A percentile compares a stretch with the other conserved stretches of the same genome.
Evolutionary conservation across 2,888 invertebrate species (phyloP).

Genomic region (Microctonus brassicae): DNA sequence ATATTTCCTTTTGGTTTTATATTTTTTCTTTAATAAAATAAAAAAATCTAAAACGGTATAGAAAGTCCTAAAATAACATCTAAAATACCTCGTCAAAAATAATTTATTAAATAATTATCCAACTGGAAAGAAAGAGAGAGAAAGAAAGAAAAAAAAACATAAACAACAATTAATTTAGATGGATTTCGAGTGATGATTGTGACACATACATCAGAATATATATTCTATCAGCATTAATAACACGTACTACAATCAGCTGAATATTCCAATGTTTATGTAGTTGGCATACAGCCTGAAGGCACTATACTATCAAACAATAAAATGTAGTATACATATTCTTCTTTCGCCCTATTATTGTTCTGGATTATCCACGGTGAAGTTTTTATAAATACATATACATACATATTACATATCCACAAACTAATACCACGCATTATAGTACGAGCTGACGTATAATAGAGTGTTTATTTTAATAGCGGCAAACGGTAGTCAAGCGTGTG

Average conservation of each 20-base stretch:
- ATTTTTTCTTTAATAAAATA: too few species aligned
- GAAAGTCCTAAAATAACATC: too few species aligned
- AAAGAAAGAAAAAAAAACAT: background rate
- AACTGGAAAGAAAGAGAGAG: background rate
- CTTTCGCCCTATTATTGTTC: slow-evolving; percentile 58
- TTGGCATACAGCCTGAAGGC: slow-evolving; percentile 51
- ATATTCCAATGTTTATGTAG: slow-evolving; percentile 50
- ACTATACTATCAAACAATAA: slow-evolving; percentile 34
- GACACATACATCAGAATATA: slow-evolving; percentile 32
- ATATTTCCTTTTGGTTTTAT: too few species aligned
- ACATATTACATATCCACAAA: slow-evolving; percentile 41
- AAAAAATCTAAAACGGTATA: too few species aligned
- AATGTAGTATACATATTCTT: too few species aligned
- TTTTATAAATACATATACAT: slow-evolving; percentile 37
- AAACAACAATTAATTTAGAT: background rate
- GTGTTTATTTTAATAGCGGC: slow-evolving; percentile 65
- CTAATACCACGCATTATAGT: slow-evolving; percentile 57
- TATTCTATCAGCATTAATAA: background rate
- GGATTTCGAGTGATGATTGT: slow-evolving; percentile 28
- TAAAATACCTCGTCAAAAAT: too few species aligned
- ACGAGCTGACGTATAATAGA: slow-evolving; percentile 55
- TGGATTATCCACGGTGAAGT: slow-evolving; percentile 61
- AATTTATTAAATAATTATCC: background rate
- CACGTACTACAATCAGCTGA: background rate
- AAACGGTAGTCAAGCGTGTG: slow-evolving; percentile 52